Evolutionary conservation across 2,113 vertebrate genomes (phyloP), one percentile per base, ranked within the genome.

Genomic region (Irena cyanogastra): DNA sequence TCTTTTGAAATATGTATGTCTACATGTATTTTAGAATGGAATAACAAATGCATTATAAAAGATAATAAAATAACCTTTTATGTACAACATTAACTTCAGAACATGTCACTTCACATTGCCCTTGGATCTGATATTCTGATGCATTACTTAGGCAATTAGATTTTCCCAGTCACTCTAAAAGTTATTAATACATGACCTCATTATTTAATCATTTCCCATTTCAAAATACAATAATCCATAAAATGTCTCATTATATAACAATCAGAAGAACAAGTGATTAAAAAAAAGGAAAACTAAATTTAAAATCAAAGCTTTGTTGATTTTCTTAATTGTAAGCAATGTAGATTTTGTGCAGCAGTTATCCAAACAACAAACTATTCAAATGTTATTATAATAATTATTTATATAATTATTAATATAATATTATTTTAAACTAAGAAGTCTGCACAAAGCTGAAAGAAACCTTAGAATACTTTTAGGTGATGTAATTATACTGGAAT

Each of bases 171-270:
- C 69, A 93, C 27, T 88, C 39, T 50, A 42, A 44, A 85, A 72
- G 24, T 72, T 77, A 85, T 72, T 91, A 85, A 79, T 28, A 65
- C 1, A 72, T n/a, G 7, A 52, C 31, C 35, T 94, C 52, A 76
- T 88, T 88, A 92, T 83, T 96, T 93, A 94, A 88, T 90, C 0
- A 90, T 88, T 89, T 47, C 3, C 7, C 92, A 61, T 89, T 95
- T 95, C 57, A 93, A 92, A 90, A 86, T 37, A 56, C 9, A 49
- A 49, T 87, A 60, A 91, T 52, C 76, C 31, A 65, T 68, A 79
- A 81, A 60, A 61, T 18, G 30, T 37, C 50, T 82, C 45, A 78
- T 79, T 69, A 78, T 65, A 77, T n/a, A 56, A 82, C 53, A 83
- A 78, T 72, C 44, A 93, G 27, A 85, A 94, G 7, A 91, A 49